Percentiles rank a stretch among this genome's conserved stretches.
These are phyloP conservation scores for Ariopsis seemanni DNA, from an alignment of 2,113 vertebrate genomes.

Conservation along the genomic window DNA sequence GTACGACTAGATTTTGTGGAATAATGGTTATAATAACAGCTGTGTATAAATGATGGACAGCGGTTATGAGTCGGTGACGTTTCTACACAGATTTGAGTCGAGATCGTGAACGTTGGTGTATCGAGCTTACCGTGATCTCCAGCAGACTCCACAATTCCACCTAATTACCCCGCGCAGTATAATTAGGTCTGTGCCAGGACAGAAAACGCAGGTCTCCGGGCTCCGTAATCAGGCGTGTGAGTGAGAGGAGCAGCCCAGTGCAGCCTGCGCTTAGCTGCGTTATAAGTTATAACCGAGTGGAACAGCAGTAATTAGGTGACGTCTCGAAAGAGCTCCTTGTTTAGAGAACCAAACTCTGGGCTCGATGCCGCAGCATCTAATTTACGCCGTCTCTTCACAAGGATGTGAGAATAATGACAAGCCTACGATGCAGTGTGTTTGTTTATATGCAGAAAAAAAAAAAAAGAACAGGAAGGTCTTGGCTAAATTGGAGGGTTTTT, in stretches of 20 bases:
- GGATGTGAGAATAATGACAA: slow-evolving; percentile 1
- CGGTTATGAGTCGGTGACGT: neutral
- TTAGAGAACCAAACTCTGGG: slow-evolving; percentile 16
- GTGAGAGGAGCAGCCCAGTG: neutral
- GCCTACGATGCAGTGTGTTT: neutral
- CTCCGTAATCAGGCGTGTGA: neutral
- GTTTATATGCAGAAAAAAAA: neutral
- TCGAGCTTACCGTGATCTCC: slow-evolving; percentile 26
- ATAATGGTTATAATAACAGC: too few relatives aligned
- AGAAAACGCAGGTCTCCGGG: neutral
- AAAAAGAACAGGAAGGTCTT: neutral
- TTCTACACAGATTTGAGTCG: neutral
- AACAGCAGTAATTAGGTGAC: slow-evolving; percentile 36
- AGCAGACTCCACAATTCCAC: slow-evolving; percentile 21
- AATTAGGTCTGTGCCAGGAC: neutral
- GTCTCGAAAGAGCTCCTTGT: slow-evolving; percentile 16
- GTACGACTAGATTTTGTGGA: too few relatives aligned
- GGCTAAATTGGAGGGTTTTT: neutral
- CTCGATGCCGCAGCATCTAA: slow-evolving; percentile 3
- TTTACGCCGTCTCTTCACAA: slow-evolving; percentile 11
- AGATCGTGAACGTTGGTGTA: neutral
- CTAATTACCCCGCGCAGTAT: slow-evolving; percentile 11
- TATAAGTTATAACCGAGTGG: slow-evolving; percentile 21
- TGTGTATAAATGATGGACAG: too few relatives aligned
- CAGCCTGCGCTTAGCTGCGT: neutral